Percentiles rank a stretch among this genome's conserved stretches.
phyloP scores from a whole-genome alignment of 2,888 invertebrate genomes.

The Tanytarsus gracilentus region DNA sequence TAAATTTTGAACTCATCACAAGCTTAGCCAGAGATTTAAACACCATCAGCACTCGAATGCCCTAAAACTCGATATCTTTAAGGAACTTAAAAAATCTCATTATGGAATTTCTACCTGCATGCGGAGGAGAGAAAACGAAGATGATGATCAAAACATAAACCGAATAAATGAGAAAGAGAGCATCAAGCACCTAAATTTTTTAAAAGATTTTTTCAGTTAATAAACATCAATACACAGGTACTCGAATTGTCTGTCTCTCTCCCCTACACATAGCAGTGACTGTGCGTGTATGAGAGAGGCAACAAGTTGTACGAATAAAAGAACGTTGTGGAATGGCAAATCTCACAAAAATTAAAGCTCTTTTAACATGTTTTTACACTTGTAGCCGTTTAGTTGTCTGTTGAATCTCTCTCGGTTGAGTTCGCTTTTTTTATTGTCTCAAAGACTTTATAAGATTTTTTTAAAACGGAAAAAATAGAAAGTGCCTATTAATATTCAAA shows the following conservation, averaged over 20 bases:
- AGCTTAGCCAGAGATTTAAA: too few species aligned
- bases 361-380: constrained; percentile 15
- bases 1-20: too few species aligned
- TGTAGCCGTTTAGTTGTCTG: constrained; percentile 20
- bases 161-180: neutral
- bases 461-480: constrained; percentile 4
- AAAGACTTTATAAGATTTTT: neutral
- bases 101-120: neutral
- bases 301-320: constrained; percentile 21
- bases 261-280: too few species aligned
- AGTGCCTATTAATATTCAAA: too few species aligned
- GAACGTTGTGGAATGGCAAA: constrained; percentile 21
- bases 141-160: too few species aligned
- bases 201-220: too few species aligned
- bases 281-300: neutral
- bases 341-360: neutral
- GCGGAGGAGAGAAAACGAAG: neutral
- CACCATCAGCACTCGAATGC: too few species aligned
- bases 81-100: too few species aligned
- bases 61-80: too few species aligned
- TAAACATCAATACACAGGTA: too few species aligned
- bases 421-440: neutral
- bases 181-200: neutral
- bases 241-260: too few species aligned
- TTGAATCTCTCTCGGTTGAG: constrained; percentile 22